These are phyloP conservation scores for Uloborus plumipes DNA, from an alignment of 2,888 invertebrate genomes.

Conservation along the genomic window DNA sequence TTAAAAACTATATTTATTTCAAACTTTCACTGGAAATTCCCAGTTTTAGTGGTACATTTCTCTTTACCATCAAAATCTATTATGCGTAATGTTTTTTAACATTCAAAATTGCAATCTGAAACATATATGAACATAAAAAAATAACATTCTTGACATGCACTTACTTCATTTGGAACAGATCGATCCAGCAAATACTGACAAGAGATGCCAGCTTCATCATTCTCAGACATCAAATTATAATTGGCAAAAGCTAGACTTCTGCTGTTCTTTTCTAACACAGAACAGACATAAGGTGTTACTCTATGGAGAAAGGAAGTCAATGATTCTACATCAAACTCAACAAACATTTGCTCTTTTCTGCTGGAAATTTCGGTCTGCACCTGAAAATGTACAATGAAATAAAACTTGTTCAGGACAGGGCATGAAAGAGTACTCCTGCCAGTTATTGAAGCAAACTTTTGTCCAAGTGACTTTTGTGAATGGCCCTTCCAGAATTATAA, in stretches of 20 bases:
- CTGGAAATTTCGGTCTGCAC: conserved; percentile 45
- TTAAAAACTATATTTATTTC: too few relatives aligned
- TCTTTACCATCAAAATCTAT: too few relatives aligned
- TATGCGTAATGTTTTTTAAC: too few relatives aligned
- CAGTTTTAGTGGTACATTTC: too few relatives aligned
- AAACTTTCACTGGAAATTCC: too few relatives aligned
- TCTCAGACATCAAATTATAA: conserved; percentile 43
- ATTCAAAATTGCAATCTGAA: too few relatives aligned
- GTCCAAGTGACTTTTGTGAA: too few relatives aligned
- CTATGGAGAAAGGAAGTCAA: conserved; percentile 34
- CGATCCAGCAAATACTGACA: conserved; percentile 39
- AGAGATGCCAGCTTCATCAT: conserved; percentile 27
- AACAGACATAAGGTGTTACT: conserved; percentile 50
- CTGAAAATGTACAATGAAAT: conserved; percentile 8
- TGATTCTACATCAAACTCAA: conserved; percentile 30
- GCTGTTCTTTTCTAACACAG: conserved; percentile 45
- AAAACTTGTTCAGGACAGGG: too few relatives aligned
- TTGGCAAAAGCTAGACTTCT: conserved; percentile 50
- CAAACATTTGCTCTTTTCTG: conserved; percentile 21
- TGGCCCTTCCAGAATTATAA: too few relatives aligned
- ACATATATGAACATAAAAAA: too few relatives aligned
- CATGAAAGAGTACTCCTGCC: too few relatives aligned
- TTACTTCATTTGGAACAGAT: conserved; percentile 33
- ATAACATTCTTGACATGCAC: not conserved
- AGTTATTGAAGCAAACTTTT: too few relatives aligned